Base-by-base conservation (phyloP, 2,113 vertebrate species). In the Sialia sialis region DNA sequence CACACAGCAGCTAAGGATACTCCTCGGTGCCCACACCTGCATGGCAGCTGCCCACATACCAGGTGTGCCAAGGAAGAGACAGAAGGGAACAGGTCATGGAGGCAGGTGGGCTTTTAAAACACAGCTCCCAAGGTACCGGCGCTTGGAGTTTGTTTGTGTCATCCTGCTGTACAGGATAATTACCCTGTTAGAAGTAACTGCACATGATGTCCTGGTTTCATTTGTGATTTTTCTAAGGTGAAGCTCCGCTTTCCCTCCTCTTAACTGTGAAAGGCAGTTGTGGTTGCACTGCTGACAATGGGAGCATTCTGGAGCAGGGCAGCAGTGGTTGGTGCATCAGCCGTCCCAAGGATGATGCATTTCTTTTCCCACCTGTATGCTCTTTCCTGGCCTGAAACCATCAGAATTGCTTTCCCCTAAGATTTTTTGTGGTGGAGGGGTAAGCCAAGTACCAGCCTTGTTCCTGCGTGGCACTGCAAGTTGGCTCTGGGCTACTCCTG, bases 91-190 rank as follows among this genome's bases (percentile, higher is more conserved):
- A 19, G 34, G 41, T 85, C 9, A 1, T 7, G 7, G 62, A 84
- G 55, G 46, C 67, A 78, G 60, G 63, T 87, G 78, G 69, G 68
- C 43, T 88, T 85, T 93, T 85, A 89, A 95, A 93, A 90, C 82
- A 58, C 34, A 54, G 32, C 27, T 93, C 63, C 41, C 64, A 46
- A 60, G 55, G 75, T 77, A 52, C 27, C 1, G 0, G 30, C 46
- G 39, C 43, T n/a, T 25, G 46, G 23, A 8, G 14, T 90, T 30
- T 75, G 91, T 80, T 87, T 90, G 51, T 68, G 72, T 87, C 22
- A 1, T 87, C 52, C 39, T 22, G 26, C 32, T 19, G 4, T 36
- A 54, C 13, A 27, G 1, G 0, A 44, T 80, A 80, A 91, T 94
- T 93, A 79, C 63, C n/a, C 84, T 16, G 51, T 74, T 86, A 88